These are phyloP conservation scores for Trididemnum clinides DNA, from an alignment of 23 tunicate genomes.

Conservation along the genomic window DNA sequence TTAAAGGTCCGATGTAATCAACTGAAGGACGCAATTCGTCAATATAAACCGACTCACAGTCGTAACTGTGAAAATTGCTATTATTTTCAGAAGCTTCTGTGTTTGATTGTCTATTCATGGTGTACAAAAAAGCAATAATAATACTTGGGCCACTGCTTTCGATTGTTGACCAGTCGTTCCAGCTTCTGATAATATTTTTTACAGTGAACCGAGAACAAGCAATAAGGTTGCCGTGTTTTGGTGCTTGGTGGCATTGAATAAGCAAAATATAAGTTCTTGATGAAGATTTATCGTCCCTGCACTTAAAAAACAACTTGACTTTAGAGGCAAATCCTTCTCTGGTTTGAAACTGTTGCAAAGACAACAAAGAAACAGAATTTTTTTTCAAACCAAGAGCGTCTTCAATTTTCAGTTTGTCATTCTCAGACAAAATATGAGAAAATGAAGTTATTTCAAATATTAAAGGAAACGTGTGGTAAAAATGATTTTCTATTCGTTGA, in stretches of 20 bases:
- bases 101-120: constrained; percentile 21
- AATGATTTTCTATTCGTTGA: background rate
- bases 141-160: background rate
- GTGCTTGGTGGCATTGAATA: constrained; percentile 77
- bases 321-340: constrained; percentile 37
- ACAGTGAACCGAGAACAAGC: constrained; percentile 74
- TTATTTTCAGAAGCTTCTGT: background rate
- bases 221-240: constrained; percentile 49
- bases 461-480: background rate
- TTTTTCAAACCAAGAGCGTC: constrained; percentile 2
- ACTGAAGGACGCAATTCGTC: constrained; percentile 50
- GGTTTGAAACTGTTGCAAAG: constrained; percentile 76
- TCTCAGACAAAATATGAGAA: constrained; percentile 56
- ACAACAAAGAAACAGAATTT: constrained; percentile 34
- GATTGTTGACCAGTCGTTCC: constrained; percentile 3
- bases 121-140: constrained; percentile 36
- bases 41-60: constrained; percentile 34
- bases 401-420: constrained; percentile 36
- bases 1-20: constrained; percentile 16
- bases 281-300: background rate
- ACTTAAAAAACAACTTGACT: constrained; percentile 42
- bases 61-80: constrained; percentile 30
- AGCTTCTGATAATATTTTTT: constrained; percentile 53
- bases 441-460: constrained; percentile 56
- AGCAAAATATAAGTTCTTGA: constrained; percentile 25